These are phyloP conservation scores for Pygoscelis antarcticus DNA, from an alignment of 2,113 vertebrate genomes.

Conservation along the genomic window DNA sequence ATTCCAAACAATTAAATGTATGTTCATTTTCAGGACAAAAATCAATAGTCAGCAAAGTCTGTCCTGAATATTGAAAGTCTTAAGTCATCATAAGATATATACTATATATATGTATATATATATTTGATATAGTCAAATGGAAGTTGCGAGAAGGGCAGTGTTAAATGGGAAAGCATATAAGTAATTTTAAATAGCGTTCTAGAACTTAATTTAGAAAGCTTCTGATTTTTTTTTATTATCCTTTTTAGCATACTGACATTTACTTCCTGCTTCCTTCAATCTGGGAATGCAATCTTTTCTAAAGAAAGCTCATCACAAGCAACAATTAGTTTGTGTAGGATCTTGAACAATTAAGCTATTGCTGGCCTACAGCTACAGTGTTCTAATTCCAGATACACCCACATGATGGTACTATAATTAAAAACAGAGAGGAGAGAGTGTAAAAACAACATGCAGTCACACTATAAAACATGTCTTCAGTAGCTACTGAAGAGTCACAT, in stretches of 20 bases:
- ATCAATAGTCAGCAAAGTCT: neutral
- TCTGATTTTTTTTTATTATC: neutral
- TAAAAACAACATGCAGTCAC: neutral
- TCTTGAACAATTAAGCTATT: slow-evolving; percentile 9
- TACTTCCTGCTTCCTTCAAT: slow-evolving; percentile 19
- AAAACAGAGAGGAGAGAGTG: slow-evolving; percentile 11
- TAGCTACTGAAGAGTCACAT: neutral
- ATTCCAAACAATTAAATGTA: neutral
- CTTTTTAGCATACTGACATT: neutral
- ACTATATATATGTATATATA: too few species aligned
- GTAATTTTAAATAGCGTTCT: neutral
- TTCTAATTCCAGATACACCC: slow-evolving; percentile 2
- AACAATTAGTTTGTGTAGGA: neutral
- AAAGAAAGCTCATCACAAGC: slow-evolving; percentile 7
- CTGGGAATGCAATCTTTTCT: slow-evolving; percentile 20
- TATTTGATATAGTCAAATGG: neutral
- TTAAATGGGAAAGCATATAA: neutral
- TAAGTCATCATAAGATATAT: neutral
- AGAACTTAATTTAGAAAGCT: neutral
- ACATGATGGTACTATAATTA: slow-evolving; percentile 31
- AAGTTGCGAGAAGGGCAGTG: neutral
- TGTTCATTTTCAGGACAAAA: neutral
- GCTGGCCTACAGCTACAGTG: neutral
- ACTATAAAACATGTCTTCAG: neutral
- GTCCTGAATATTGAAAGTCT: neutral